A percentile compares a stretch with the other conserved stretches of the same genome.
These are phyloP conservation scores for Ochropleura leucogaster DNA, from an alignment of 2,888 invertebrate species.

Conservation along the genomic window DNA sequence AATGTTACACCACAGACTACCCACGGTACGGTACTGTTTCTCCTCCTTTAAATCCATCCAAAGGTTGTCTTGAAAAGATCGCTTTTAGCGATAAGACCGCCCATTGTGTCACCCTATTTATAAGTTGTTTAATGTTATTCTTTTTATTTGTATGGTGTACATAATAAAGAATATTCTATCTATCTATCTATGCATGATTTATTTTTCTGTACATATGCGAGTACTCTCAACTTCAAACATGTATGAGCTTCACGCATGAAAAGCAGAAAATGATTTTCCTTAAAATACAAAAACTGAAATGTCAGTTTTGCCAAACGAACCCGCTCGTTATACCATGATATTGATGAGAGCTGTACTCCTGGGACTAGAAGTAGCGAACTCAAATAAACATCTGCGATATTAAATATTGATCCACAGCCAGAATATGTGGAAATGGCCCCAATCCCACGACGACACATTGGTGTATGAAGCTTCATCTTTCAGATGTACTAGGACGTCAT, in stretches of 20 bases:
- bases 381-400: constrained; percentile 61
- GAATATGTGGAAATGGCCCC: constrained; percentile 52
- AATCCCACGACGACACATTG: constrained; percentile 41
- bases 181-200: too few relatives aligned
- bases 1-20: too few relatives aligned
- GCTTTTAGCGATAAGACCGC: too few relatives aligned
- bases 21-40: too few relatives aligned
- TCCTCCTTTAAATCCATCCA: too few relatives aligned
- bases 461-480: constrained; percentile 18
- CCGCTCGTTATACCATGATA: constrained; percentile 29
- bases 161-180: too few relatives aligned
- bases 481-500: constrained; percentile 22
- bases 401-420: constrained; percentile 62
- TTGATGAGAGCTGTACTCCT: constrained; percentile 51
- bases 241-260: neutral
- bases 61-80: too few relatives aligned
- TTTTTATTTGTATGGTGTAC: too few relatives aligned
- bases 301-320: constrained; percentile 35
- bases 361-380: constrained; percentile 35
- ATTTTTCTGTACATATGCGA: neutral
- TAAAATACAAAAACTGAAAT: constrained; percentile 23
- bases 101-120: too few relatives aligned
- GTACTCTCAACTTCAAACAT: neutral
- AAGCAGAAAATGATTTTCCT: neutral
- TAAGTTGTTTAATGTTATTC: too few relatives aligned